Percentiles rank a stretch among this genome's conserved stretches.
phyloP scores from a whole-genome alignment of 2,797 vertebrate species.

The Buphagus erythrorhynchus region DNA sequence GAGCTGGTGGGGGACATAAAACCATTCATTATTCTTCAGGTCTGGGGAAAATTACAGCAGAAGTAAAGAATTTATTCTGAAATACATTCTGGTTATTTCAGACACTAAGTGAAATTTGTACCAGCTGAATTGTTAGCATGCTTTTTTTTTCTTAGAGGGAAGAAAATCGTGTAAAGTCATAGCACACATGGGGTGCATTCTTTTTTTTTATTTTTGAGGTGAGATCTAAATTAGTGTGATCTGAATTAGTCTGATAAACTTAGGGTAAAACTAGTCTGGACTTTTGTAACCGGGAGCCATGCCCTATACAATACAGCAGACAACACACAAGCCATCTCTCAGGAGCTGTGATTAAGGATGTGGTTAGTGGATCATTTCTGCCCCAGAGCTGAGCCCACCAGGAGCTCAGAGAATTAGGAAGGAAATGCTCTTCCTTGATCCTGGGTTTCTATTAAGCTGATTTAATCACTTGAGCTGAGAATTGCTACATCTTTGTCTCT shows the following conservation, averaged over 20 bases:
- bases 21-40: not conserved
- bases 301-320: not conserved
- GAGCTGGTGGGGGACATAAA: not conserved
- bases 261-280: not conserved
- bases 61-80: slow-evolving; percentile 15
- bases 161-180: not conserved
- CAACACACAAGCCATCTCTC: not conserved
- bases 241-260: not conserved
- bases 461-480: not conserved
- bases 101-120: slow-evolving; percentile 3
- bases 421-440: slow-evolving; percentile 2
- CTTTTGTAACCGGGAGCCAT: not conserved
- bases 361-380: not conserved
- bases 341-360: not conserved
- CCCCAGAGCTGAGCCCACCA: not conserved
- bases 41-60: slow-evolving; percentile 13
- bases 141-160: not conserved
- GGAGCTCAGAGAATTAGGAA: not conserved
- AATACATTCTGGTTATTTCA: slow-evolving; percentile 19
- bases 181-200: not conserved
- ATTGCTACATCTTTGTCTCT: not conserved
- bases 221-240: not conserved
- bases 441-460: not conserved
- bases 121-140: not conserved
- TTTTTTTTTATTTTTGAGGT: not conserved